Conservation (phyloP, 2,113 vertebrate genomes). For the Eudyptes chrysolophus region DNA sequence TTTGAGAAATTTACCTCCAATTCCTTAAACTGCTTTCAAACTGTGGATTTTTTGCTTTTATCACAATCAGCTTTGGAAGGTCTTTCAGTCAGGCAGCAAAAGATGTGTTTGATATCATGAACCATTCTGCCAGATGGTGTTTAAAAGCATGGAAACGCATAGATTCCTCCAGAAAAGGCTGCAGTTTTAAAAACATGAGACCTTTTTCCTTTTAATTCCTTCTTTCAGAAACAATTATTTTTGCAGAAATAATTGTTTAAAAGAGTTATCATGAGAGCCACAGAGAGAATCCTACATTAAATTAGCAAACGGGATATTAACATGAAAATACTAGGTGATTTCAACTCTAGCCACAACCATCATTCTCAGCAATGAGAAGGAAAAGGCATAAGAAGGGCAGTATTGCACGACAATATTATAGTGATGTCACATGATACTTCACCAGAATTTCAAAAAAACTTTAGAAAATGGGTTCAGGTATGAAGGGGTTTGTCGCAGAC, state of each 20-base stretch:
- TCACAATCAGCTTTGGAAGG: neutral
- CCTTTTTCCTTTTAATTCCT: neutral
- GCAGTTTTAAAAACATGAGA: neutral
- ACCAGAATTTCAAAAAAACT: neutral
- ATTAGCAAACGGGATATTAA: neutral
- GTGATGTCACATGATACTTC: neutral
- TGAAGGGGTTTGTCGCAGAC: neutral
- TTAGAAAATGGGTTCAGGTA: neutral
- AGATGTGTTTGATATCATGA: neutral
- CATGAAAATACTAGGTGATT: neutral
- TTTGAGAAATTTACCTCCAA: neutral
- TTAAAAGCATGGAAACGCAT: neutral
- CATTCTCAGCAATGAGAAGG: neutral
- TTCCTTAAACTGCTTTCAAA: neutral
- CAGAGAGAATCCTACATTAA: neutral
- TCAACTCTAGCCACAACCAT: neutral
- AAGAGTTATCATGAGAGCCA: neutral
- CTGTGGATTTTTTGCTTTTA: neutral
- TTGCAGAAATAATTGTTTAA: neutral
- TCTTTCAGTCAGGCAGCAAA: neutral
- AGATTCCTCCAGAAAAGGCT: neutral
- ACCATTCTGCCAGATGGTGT: neutral
- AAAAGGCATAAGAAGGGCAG: neutral
- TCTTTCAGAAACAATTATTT: neutral
- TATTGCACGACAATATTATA: neutral